Conservation (phyloP, 2,797 vertebrate species). For the Argentina silus region DNA sequence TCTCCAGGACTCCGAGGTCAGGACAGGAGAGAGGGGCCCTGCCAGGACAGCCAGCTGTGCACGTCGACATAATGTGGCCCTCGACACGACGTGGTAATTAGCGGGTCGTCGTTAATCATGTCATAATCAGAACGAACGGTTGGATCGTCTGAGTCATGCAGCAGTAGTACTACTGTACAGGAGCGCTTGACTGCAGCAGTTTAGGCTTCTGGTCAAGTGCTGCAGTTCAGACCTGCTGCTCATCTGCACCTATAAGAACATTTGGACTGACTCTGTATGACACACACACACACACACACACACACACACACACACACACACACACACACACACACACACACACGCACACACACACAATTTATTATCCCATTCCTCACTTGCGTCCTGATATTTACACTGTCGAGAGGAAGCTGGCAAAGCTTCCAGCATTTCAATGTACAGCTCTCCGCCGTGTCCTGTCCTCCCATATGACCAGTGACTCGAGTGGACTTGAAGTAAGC, state of each 20-base stretch:
- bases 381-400: too few relatives aligned
- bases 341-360: too few relatives aligned
- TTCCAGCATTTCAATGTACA: too few relatives aligned
- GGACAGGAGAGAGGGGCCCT: constrained; percentile 15
- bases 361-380: too few relatives aligned
- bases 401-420: too few relatives aligned
- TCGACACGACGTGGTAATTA: constrained; percentile 55
- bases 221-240: constrained; percentile 8
- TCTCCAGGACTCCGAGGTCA: neutral
- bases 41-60: constrained; percentile 50
- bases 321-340: too few relatives aligned
- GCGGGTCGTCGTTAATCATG: constrained; percentile 46
- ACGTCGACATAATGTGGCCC: constrained; percentile 22
- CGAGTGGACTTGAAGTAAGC: constrained; percentile 18
- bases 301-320: too few relatives aligned
- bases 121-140: constrained; percentile 31
- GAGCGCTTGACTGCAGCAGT: neutral
- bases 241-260: too few relatives aligned
- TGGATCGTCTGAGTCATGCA: constrained; percentile 12
- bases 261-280: too few relatives aligned
- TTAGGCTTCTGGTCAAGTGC: neutral
- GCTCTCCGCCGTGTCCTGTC: too few relatives aligned
- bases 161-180: neutral
- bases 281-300: too few relatives aligned
- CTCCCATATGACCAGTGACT: neutral